phyloP scores from a whole-genome alignment of 1,140 invertebrate species.

The Amphibalanus amphitrite region DNA sequence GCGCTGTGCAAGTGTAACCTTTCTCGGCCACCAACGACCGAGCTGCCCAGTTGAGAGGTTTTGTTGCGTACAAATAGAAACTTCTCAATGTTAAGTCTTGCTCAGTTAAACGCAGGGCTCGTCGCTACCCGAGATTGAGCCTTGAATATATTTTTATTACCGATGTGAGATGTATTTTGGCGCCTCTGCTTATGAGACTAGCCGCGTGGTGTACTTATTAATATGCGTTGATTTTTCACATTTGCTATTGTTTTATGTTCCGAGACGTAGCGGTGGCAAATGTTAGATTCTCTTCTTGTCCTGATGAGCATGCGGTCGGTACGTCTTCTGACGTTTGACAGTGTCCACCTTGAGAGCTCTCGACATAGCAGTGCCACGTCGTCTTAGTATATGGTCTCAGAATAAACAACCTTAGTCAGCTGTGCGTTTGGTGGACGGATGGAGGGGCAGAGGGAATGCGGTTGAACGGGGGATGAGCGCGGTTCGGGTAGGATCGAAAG shows the following conservation, averaged over 20 bases:
- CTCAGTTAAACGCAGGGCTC: not conserved
- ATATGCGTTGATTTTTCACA: conserved; percentile 1
- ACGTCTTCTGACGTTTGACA: too few species aligned
- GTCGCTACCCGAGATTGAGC: not conserved
- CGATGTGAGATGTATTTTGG: not conserved
- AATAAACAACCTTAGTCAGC: not conserved
- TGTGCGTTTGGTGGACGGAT: too few species aligned
- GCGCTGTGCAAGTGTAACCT: not conserved
- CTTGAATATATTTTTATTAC: not conserved
- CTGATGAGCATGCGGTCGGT: not conserved
- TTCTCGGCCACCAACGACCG: not conserved
- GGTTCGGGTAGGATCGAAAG: too few species aligned
- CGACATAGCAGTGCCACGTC: not conserved
- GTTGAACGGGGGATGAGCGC: too few species aligned
- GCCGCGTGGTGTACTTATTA: not conserved
- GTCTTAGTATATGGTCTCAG: not conserved
- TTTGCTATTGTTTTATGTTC: not conserved
- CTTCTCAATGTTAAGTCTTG: conserved; percentile 1
- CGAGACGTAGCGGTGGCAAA: not conserved
- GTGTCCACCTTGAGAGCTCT: not conserved
- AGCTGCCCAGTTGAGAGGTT: not conserved
- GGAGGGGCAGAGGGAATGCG: too few species aligned
- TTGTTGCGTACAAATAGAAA: not conserved
- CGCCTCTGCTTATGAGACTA: not conserved
- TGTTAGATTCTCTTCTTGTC: not conserved